Conservation (phyloP, 2,797 vertebrate genomes). For the Alca torda region DNA sequence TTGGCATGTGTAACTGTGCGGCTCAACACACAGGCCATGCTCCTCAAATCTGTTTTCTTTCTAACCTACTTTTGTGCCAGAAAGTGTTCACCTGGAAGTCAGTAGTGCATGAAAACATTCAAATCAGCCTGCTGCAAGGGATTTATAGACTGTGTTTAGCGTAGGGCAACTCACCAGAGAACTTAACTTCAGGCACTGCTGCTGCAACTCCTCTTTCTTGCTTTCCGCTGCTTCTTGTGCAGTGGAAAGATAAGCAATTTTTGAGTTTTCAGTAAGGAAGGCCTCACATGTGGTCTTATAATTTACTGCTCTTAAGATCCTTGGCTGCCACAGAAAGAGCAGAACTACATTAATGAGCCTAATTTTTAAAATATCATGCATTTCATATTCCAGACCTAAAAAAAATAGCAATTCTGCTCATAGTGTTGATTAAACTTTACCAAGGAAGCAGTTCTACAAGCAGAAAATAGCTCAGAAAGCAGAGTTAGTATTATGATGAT, state of each 20-base stretch:
- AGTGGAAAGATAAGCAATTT: background rate
- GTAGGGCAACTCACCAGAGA: background rate
- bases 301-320: background rate
- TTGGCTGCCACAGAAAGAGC: background rate
- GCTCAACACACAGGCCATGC: background rate
- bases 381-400: background rate
- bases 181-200: background rate
- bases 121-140: background rate
- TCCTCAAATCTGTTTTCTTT: slow-evolving; percentile 18
- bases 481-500: background rate
- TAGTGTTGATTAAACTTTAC: background rate
- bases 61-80: background rate
- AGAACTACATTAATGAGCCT: background rate
- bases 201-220: background rate
- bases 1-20: background rate
- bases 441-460: background rate
- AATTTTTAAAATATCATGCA: background rate
- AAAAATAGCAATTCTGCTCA: background rate
- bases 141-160: background rate
- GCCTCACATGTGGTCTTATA: background rate
- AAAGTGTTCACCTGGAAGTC: slow-evolving; percentile 1
- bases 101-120: background rate
- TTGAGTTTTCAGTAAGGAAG: background rate
- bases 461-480: background rate
- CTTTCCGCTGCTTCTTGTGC: background rate